phyloP scores from a whole-genome alignment of 2,888 invertebrate genomes.

The Rhabditophanes sp. region DNA sequence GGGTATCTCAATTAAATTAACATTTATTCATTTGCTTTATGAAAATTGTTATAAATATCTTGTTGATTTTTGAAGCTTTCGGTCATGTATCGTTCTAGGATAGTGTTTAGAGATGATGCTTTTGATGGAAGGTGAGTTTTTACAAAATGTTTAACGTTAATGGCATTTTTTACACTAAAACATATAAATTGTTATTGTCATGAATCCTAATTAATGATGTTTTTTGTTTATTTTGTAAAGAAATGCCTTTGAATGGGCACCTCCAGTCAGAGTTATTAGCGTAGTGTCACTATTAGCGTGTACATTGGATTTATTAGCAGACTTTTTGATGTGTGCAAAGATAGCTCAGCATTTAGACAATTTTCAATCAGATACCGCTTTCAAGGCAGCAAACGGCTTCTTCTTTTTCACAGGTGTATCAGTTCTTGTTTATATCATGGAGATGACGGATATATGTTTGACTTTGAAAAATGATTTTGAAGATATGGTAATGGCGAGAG shows the following conservation, averaged over 20 bases:
- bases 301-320: constrained; percentile 42
- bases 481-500: constrained; percentile 37
- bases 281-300: constrained; percentile 38
- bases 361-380: constrained; percentile 14
- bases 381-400: constrained; percentile 24
- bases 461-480: constrained; percentile 43
- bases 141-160: too few species aligned
- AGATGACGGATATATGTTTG: constrained; percentile 35
- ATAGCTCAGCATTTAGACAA: background rate
- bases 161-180: too few species aligned
- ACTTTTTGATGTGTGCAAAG: constrained; percentile 33
- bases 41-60: too few species aligned
- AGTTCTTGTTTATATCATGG: constrained; percentile 36
- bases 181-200: too few species aligned
- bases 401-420: constrained; percentile 41
- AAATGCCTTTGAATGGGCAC: constrained; percentile 41
- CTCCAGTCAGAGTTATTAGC: constrained; percentile 39
- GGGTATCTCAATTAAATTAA: too few species aligned
- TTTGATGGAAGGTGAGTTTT: too few species aligned
- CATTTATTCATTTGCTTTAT: too few species aligned
- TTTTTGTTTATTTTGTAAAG: too few species aligned
- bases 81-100: too few species aligned
- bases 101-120: too few species aligned
- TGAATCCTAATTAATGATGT: too few species aligned
- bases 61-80: too few species aligned